Percentiles rank a stretch among this genome's conserved stretches.
Evolutionary conservation across 2,797 vertebrate species (phyloP).

Genomic region (Geotria australis): DNA sequence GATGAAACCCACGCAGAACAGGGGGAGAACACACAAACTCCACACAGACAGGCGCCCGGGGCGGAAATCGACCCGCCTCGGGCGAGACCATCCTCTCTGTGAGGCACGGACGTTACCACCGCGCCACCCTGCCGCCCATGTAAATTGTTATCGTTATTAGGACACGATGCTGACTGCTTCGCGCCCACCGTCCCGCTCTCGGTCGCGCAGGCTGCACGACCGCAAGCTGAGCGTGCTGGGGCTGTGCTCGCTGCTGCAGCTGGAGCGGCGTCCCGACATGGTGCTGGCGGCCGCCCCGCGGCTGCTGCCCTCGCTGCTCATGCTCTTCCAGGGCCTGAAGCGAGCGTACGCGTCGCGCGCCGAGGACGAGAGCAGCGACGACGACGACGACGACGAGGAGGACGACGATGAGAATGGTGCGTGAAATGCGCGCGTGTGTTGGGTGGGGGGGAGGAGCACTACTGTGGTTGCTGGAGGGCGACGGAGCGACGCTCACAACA

Average conservation of each 20-base stretch:
- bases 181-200: too few relatives aligned
- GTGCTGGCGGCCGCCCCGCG: constrained; percentile 40
- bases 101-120: too few relatives aligned
- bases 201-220: constrained; percentile 39
- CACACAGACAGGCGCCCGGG: too few relatives aligned
- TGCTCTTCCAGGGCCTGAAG: constrained; percentile 72
- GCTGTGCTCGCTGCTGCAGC: constrained; percentile 58
- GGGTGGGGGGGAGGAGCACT: constrained; percentile 8
- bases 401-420: constrained; percentile 47
- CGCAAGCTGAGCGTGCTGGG: constrained; percentile 93
- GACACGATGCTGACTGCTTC: too few relatives aligned
- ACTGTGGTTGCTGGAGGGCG: too few relatives aligned
- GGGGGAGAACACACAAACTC: too few relatives aligned
- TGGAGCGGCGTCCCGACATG: constrained; percentile 38
- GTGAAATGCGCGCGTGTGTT: constrained; percentile 3
- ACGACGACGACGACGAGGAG: constrained; percentile 18
- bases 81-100: too few relatives aligned
- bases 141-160: too few relatives aligned
- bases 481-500: too few relatives aligned
- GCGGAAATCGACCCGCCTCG: too few relatives aligned
- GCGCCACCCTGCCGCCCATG: too few relatives aligned
- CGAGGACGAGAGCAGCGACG: constrained; percentile 26
- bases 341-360: constrained; percentile 50
- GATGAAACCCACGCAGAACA: too few relatives aligned
- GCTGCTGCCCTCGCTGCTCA: constrained; percentile 62